phyloP scores from a whole-genome alignment of 2,888 invertebrate species.

The Hirtodrosophila alboralis region DNA sequence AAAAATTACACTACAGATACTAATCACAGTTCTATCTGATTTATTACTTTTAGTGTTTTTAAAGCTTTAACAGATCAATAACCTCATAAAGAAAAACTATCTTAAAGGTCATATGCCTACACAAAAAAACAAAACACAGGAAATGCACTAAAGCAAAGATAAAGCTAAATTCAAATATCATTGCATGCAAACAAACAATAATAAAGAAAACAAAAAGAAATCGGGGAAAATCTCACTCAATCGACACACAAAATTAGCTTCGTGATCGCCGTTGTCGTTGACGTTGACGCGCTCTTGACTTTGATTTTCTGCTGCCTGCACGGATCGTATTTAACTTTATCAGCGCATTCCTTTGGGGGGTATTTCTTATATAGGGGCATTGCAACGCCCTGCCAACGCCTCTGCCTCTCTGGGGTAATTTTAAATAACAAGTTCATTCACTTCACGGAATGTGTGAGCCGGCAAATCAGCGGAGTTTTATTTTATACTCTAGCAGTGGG shows the following conservation, averaged over 20 bases:
- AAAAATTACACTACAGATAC: no score
- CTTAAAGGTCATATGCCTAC: slow-evolving; percentile 54
- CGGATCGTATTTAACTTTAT: slow-evolving; percentile 50
- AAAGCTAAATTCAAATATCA: slow-evolving; percentile 12
- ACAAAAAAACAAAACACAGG: slow-evolving; percentile 39
- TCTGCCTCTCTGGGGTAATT: slow-evolving; percentile 40
- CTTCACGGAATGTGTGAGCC: slow-evolving; percentile 34
- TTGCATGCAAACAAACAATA: slow-evolving; percentile 16
- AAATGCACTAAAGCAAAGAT: slow-evolving; percentile 48
- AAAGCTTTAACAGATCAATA: neutral
- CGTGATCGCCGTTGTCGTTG: slow-evolving; percentile 43
- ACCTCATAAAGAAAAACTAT: slow-evolving; percentile 6
- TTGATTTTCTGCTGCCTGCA: slow-evolving; percentile 53
- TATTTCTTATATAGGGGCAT: slow-evolving; percentile 22
- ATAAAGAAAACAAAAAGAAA: slow-evolving; percentile 27
- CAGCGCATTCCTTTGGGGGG: slow-evolving; percentile 53
- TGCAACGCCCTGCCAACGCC: slow-evolving; percentile 17
- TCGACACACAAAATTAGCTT: slow-evolving; percentile 50
- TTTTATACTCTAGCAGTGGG: neutral
- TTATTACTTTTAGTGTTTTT: neutral
- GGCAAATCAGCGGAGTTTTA: neutral
- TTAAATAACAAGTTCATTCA: slow-evolving; percentile 74
- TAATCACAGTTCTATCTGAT: neutral
- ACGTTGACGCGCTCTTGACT: slow-evolving; percentile 63
- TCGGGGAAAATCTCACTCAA: slow-evolving; percentile 14